Evolutionary conservation across 2,888 invertebrate genomes (phyloP).

Genomic region (Epirrhoe alternata): DNA sequence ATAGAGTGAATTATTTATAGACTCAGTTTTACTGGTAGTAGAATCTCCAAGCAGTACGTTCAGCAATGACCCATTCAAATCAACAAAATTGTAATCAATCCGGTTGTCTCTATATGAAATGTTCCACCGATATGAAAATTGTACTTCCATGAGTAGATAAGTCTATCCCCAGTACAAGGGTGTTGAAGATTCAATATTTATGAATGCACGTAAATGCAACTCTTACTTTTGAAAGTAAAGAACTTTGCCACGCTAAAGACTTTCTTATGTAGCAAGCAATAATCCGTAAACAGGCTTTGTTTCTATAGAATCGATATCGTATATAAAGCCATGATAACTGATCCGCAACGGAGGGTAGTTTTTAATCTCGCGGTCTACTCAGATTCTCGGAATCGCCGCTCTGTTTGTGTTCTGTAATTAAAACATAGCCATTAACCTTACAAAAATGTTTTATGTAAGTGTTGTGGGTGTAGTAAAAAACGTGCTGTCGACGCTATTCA

Average conservation of each 20-base stretch:
- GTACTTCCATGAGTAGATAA: not conserved
- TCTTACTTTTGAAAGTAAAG: conserved; percentile 19
- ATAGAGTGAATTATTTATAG: too few species aligned
- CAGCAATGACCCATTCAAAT: too few species aligned
- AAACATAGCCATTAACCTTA: conserved; percentile 43
- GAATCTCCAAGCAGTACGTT: too few species aligned
- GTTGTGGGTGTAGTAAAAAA: conserved; percentile 24
- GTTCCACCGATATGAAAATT: conserved; percentile 3
- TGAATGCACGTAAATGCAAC: conserved; percentile 22
- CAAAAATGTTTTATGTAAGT: conserved; percentile 28
- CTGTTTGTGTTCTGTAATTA: conserved; percentile 37
- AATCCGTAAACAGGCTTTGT: conserved; percentile 32
- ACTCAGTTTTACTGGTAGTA: too few species aligned
- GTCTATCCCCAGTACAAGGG: conserved; percentile 4
- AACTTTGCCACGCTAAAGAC: conserved; percentile 20
- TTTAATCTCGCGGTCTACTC: conserved; percentile 40
- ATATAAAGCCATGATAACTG: conserved; percentile 24
- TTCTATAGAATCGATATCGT: conserved; percentile 30
- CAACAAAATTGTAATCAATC: not conserved
- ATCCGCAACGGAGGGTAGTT: conserved; percentile 34
- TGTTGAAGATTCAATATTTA: conserved; percentile 19
- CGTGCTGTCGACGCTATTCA: conserved; percentile 45
- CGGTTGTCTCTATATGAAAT: conserved; percentile 2
- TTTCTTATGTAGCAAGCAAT: conserved; percentile 23
- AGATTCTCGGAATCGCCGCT: conserved; percentile 45